A percentile compares a stretch with the other conserved stretches of the same genome.
Conservation (phyloP, 2,797 vertebrate species). For the Pygocentrus nattereri region DNA sequence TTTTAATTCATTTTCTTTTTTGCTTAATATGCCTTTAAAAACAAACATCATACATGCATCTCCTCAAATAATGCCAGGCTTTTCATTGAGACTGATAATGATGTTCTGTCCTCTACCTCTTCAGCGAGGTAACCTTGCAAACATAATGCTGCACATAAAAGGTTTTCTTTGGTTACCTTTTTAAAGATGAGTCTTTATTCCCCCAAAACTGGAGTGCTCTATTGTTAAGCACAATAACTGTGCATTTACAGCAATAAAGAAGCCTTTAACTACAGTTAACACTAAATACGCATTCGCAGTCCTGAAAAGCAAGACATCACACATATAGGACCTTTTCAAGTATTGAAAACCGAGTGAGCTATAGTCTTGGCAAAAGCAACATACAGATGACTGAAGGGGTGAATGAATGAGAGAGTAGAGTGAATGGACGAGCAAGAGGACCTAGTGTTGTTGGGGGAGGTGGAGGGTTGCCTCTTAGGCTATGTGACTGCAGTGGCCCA, state of each 20-base stretch:
- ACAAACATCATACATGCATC: neutral
- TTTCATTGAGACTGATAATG: neutral
- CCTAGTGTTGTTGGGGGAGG: constrained; percentile 36
- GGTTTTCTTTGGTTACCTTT: constrained; percentile 10
- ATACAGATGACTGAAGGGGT: constrained; percentile 8
- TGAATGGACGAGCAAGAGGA: constrained; percentile 29
- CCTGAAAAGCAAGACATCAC: neutral
- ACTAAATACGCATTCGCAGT: neutral
- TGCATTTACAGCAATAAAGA: constrained; percentile 6
- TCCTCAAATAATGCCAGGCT: neutral
- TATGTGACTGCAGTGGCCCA: constrained; percentile 66
- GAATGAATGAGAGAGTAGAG: constrained; percentile 15
- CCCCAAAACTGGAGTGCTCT: neutral
- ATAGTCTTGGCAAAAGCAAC: neutral
- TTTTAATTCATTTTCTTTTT: neutral
- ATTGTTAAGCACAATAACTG: constrained; percentile 9
- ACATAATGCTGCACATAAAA: neutral
- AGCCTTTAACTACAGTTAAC: neutral
- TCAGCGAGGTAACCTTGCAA: constrained; percentile 15
- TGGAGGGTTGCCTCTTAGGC: constrained; percentile 56
- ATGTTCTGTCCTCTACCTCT: neutral
- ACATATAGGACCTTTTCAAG: neutral
- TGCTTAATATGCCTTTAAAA: too few species aligned
- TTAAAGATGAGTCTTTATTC: neutral
- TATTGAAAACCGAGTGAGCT: neutral